A percentile compares a stretch with the other conserved stretches of the same genome.
These are phyloP conservation scores for Tragelaphus buxtoni DNA, from an alignment of 2,113 vertebrate species.

Conservation along the genomic window DNA sequence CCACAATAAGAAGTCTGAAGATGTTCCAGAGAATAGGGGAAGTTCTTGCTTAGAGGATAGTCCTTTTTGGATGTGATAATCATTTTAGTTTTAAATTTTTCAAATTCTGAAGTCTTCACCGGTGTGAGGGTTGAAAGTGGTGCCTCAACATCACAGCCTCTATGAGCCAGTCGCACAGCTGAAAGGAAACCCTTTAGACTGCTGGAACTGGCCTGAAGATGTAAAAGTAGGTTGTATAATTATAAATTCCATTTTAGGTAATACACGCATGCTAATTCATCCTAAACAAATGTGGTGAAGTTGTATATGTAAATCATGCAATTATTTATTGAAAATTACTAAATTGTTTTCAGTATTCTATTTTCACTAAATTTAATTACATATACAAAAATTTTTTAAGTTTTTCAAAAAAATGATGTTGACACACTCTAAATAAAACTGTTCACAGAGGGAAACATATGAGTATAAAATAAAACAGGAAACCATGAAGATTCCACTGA, in stretches of 20 bases:
- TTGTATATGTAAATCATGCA: background rate
- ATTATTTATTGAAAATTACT: background rate
- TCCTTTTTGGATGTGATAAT: conserved; percentile 92
- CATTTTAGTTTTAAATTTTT: conserved; percentile 95
- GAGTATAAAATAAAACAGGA: background rate
- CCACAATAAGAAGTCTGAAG: conserved; percentile 96
- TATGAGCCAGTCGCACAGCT: conserved; percentile 89
- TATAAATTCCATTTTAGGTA: conserved; percentile 28
- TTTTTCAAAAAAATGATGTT: background rate
- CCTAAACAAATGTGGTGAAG: background rate
- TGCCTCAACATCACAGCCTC: conserved; percentile 80
- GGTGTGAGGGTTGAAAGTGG: conserved; percentile 87
- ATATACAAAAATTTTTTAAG: background rate
- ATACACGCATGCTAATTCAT: background rate
- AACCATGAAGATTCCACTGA: background rate
- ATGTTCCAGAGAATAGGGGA: conserved; percentile 92
- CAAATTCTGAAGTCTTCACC: conserved; percentile 91
- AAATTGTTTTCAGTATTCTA: background rate
- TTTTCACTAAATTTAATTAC: conserved; percentile 20
- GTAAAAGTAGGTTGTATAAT: background rate
- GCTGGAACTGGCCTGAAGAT: conserved; percentile 87
- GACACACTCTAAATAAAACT: background rate
- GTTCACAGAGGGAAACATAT: background rate
- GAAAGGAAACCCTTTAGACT: conserved; percentile 94
- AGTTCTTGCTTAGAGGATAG: conserved; percentile 92